phyloP scores from a whole-genome alignment of 2,797 vertebrate species.

The Onychomys leucogaster region DNA sequence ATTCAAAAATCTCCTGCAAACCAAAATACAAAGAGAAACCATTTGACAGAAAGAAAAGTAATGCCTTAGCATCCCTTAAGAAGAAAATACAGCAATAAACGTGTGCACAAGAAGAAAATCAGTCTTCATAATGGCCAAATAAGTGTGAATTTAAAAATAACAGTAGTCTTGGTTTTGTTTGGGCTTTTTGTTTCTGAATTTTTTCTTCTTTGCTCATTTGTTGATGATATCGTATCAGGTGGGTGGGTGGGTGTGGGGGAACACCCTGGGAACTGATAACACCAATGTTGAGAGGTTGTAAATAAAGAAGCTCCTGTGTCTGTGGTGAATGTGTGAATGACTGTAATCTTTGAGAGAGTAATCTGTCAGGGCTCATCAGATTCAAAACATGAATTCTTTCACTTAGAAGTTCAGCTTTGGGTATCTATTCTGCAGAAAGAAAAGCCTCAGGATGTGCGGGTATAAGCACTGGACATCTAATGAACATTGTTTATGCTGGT shows the following conservation, averaged over 20 bases:
- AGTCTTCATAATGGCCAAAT: background rate
- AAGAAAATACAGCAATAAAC: constrained; percentile 41
- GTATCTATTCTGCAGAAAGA: constrained; percentile 20
- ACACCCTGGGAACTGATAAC: background rate
- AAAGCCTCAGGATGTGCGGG: background rate
- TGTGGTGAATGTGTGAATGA: background rate
- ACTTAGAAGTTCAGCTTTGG: constrained; percentile 6
- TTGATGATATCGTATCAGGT: background rate
- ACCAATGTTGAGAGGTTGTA: background rate
- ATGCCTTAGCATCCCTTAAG: background rate
- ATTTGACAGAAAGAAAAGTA: background rate
- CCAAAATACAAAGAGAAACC: constrained; percentile 9
- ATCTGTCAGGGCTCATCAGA: constrained; percentile 55
- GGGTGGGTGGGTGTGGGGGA: background rate
- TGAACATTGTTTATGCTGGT: background rate
- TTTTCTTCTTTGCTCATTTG: background rate
- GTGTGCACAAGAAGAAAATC: background rate
- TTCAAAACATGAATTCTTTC: constrained; percentile 8
- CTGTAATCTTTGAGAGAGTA: background rate
- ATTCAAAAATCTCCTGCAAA: background rate
- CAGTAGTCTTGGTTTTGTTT: background rate
- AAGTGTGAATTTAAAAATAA: constrained; percentile 2
- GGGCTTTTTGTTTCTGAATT: background rate
- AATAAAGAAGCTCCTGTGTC: background rate
- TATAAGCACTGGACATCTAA: background rate